Base-by-base conservation (phyloP, 2,888 invertebrate genomes). In the Mayetiola destructor region DNA sequence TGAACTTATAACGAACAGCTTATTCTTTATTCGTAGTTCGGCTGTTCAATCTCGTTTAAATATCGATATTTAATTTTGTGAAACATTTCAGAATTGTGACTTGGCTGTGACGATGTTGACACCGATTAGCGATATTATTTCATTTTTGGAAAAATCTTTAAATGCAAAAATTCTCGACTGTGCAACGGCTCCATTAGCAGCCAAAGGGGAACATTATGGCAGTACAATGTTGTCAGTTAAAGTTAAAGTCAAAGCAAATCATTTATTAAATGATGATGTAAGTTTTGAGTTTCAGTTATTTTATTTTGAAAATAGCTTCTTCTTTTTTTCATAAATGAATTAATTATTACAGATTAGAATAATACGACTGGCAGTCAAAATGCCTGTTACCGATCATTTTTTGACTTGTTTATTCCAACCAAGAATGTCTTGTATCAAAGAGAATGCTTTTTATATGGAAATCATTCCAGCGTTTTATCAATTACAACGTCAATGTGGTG, bases 351-450 rank as follows among this genome's bases (percentile, higher is more conserved):
- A 42, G 42, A n/a, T 23, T 21, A 21, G 23, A 23, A 42, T 23
- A 12, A 42, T 42, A 4, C 6, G 12, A 9, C n/a, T 42, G 42
- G 42, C 42, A 12, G 42, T 42, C 2, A 42, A 42, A 42, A 23
- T 42, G 21, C 42, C 42, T 10, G 42, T 42, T 12, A 42, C 42
- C 23, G 3, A 42, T 42, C 23, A 23, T 23, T 2, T 42, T 3
- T 14, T 42, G 4, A 23, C 23, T 14, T 21, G 23, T 4, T 12
- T 78, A 4, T 80, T 80, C 63, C 73, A 78, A 60, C 76, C 76
- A n/a, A 69, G 73, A 32, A 72, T 75, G 1, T 79, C 80, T 0
- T 79, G 80, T 62, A 68, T 71, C 21, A 78, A 80, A 29, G 81
- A 81, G 67, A 74, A 76, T 54, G 70, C 75, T 14, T 73, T 79